Evolutionary conservation across 2,888 invertebrate species (phyloP).

Genomic region (Drosophila buzzatii): DNA sequence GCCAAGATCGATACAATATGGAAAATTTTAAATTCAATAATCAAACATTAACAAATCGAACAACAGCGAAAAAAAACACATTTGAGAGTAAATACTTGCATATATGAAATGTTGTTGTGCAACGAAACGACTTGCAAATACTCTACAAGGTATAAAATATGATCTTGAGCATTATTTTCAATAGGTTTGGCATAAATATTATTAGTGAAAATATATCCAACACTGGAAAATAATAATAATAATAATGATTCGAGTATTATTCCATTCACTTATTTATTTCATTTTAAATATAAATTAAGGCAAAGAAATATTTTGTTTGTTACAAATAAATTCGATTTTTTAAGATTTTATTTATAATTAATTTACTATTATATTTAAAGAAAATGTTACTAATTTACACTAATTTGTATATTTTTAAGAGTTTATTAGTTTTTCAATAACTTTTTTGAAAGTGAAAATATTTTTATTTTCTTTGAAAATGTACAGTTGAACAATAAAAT

Average conservation of each 20-base stretch:
- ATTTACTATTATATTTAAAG: no score
- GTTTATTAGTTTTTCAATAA: no score
- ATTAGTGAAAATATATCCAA: neutral
- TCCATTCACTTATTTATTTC: neutral
- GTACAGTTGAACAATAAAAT: neutral
- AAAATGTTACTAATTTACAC: no score
- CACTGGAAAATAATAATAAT: neutral
- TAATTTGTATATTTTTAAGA: neutral
- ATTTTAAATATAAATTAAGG: neutral
- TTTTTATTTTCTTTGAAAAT: neutral
- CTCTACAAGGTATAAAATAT: conserved; percentile 16
- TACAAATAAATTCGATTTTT: no score
- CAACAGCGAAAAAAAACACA: conserved; percentile 16
- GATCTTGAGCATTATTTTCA: neutral
- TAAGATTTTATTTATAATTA: no score
- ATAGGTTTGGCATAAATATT: neutral
- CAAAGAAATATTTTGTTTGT: no score
- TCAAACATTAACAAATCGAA: conserved; percentile 49
- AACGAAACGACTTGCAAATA: conserved; percentile 15
- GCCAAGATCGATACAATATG: conserved; percentile 58
- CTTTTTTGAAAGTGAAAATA: no score
- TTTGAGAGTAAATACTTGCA: neutral
- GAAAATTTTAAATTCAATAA: conserved; percentile 68
- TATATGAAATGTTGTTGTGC: neutral
- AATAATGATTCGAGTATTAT: neutral